Evolutionary conservation across 2,888 invertebrate species (phyloP), one percentile per base, ranked within the genome.

Genomic region (Antheraea yamamai): DNA sequence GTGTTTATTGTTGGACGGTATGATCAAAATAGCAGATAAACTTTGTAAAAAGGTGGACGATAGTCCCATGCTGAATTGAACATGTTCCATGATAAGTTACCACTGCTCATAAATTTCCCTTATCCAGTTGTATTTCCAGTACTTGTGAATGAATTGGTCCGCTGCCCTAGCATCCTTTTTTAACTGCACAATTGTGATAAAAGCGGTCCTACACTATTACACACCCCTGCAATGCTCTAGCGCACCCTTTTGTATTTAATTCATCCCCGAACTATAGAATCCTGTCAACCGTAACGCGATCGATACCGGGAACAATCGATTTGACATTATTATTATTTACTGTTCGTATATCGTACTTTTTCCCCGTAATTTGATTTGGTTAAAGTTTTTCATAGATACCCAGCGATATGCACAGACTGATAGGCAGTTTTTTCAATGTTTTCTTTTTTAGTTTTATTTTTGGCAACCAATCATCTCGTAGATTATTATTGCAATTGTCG

Each of bases 231-330:
- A n/a, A n/a, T 75, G 72, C 74, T 75, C 72, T 58, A 58, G 74
- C 74, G 74, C 74, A 75, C 74, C 74, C 74, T 71, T 23, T 71
- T 72, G 30, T 26, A 71, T 61, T 71, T 51, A 75, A 47, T 75
- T 39, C 72, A 75, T 75, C 74, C 61, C 71, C 74, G 23, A 64
- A 74, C 47, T 35, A 61, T 39, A 70, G 35, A 39, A 61, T 75
- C 55, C 74, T 71, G 30, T 75, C 74, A 75, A 51, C 72, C 61
- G 61, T 47, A 72, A 75, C 58, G 72, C 61, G 74, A 51, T 75
- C 74, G 61, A 75, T 72, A 58, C 61, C 47, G 71, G 35, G 58
- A 72, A 74, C 70, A 61, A 72, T 71, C 39, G 71, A 75, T 72
- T 18, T 66, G 20, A 6, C 4, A 72, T 61, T 75, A 75, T 72